phyloP scores from a whole-genome alignment of 2,113 vertebrate species.

The Indicator indicator region DNA sequence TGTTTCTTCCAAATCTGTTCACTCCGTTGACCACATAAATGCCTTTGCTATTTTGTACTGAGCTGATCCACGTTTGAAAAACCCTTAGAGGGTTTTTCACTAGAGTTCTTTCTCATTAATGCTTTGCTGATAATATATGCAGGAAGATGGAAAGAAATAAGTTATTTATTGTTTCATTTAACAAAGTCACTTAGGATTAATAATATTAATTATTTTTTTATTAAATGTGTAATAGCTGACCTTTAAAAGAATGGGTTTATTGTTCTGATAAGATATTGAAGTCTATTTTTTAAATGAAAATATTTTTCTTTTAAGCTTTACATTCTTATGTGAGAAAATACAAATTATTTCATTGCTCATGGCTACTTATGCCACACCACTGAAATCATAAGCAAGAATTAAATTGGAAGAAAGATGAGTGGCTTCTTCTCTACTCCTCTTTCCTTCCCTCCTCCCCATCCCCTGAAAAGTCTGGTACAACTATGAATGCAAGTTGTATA shows the following conservation, averaged over 20 bases:
- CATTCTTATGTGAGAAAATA: background rate
- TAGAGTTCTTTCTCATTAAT: constrained; percentile 5
- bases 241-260: constrained; percentile 4
- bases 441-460: background rate
- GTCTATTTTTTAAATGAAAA: background rate
- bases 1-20: background rate
- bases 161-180: constrained; percentile 24
- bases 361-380: background rate
- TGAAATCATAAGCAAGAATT: background rate
- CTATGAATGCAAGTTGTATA: background rate
- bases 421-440: background rate
- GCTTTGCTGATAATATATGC: background rate
- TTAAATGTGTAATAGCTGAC: background rate
- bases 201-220: background rate
- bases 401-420: background rate
- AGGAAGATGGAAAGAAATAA: constrained; percentile 21
- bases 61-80: background rate
- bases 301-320: background rate
- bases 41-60: background rate
- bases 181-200: constrained; percentile 34
- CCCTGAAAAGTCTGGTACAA: background rate
- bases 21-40: background rate
- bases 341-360: background rate
- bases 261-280: background rate
- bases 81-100: background rate